Evolutionary conservation across 2,888 invertebrate species (phyloP), one percentile per base, ranked within the genome.

Genomic region (Antheraea yamamai): DNA sequence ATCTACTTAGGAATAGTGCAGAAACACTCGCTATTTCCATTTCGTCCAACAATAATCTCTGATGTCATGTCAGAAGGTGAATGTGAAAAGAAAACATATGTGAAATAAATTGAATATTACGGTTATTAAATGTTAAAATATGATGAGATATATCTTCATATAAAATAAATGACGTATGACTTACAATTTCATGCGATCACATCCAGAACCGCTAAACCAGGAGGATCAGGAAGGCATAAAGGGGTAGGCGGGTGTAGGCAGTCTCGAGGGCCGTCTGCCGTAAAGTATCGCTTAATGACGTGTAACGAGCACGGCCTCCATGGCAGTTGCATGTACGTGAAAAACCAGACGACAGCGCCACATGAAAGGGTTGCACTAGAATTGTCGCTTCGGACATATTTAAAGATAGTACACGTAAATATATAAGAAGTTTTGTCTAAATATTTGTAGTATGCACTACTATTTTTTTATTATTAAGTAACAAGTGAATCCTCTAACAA

Each of bases 261-360:
- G 94, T 94, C 94, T 94, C 94, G 91, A 95, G 94, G 87, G 91
- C 93, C 94, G 94, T 95, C 94, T 95, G 93, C 93, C 88, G 92
- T 92, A 94, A 93, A 95, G 94, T 94, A 95, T 95, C 93, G 94
- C 93, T 93, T 95, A 95, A 95, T 94, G 94, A 95, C 93, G 93
- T 93, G 94, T 93, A 94, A 94, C 94, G 93, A 94, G 93, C 91
- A 85, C 87, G 90, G 90, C 91, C 90, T 87, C 89, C 83, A 85
- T 85, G 84, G 85, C 87, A 88, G 85, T 87, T 87, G 88, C 85
- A 86, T 87, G 88, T 88, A 89, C 88, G 85, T 87, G 87, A 85
- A 89, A 90, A 87, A 85, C 79, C 80, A 77, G 79, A 81, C 79
- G 80, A 81, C 81, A 78, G 78, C 75, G 72, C 76, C 61, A 51